Evolutionary conservation across 2,113 vertebrate species (phyloP).

Genomic region (Gobio gobio): DNA sequence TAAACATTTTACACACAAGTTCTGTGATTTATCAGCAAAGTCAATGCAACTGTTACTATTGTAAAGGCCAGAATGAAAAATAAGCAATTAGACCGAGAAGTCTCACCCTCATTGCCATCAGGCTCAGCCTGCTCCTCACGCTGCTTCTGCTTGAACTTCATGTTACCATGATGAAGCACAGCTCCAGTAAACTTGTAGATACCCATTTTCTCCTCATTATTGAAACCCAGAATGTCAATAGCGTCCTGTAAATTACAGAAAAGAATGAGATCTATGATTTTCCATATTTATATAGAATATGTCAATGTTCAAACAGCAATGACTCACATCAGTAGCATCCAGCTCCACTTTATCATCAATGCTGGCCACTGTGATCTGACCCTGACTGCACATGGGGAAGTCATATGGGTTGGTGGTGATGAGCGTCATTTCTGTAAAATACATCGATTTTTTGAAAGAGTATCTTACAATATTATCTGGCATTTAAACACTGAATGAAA

Average conservation of each 20-base stretch:
- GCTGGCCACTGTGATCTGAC: slow-evolving; percentile 83
- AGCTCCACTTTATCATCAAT: slow-evolving; percentile 86
- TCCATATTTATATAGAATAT: too few species aligned
- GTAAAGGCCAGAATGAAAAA: too few species aligned
- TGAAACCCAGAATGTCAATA: neutral
- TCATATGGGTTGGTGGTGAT: slow-evolving; percentile 86
- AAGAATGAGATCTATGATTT: too few species aligned
- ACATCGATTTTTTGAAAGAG: slow-evolving; percentile 18
- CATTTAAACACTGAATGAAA: neutral
- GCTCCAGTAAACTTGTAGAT: too few species aligned
- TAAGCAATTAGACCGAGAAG: too few species aligned
- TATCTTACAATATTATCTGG: neutral
- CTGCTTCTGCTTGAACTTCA: slow-evolving; percentile 84
- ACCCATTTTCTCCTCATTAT: neutral
- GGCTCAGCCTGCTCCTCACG: slow-evolving; percentile 81
- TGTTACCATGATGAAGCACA: slow-evolving; percentile 67
- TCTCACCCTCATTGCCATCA: slow-evolving; percentile 75
- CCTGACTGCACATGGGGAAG: slow-evolving; percentile 82
- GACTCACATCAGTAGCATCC: slow-evolving; percentile 85
- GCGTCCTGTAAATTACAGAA: too few species aligned
- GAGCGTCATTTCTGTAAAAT: slow-evolving; percentile 59
- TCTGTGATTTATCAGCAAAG: too few species aligned
- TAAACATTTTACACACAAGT: too few species aligned
- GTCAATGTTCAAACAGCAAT: too few species aligned
- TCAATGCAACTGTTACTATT: too few species aligned